Evolutionary conservation across 2,113 vertebrate species (phyloP).

Genomic region (Chrysochloris asiatica): DNA sequence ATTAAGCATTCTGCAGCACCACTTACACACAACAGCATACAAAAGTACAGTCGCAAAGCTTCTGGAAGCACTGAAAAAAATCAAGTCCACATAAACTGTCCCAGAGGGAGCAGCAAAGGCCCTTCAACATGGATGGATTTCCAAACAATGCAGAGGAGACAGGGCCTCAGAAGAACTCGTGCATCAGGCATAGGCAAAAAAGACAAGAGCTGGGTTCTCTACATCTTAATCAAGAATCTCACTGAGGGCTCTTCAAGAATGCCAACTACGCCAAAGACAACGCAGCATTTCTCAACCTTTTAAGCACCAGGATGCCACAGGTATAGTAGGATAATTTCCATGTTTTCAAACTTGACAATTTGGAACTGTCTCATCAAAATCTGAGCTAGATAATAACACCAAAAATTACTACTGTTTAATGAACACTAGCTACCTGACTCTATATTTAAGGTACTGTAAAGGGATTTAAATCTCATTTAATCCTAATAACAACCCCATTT

Average conservation of each 20-base stretch:
- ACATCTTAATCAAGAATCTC: background rate
- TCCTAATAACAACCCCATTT: background rate
- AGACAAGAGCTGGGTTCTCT: background rate
- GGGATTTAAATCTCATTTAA: background rate
- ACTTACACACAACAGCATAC: background rate
- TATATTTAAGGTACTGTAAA: background rate
- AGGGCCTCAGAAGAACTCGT: background rate
- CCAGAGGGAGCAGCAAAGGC: background rate
- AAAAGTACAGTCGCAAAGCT: constrained; percentile 52
- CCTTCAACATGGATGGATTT: background rate
- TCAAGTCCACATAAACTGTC: background rate
- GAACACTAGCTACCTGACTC: background rate
- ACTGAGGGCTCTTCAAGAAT: background rate
- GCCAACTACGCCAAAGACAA: background rate
- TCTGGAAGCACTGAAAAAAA: background rate
- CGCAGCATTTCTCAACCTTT: background rate
- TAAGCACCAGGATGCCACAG: background rate
- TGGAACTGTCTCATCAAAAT: background rate
- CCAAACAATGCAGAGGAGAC: rapidly evolving
- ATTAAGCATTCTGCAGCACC: constrained; percentile 77
- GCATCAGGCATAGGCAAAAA: background rate
- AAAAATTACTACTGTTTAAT: background rate
- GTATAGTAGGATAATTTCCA: background rate
- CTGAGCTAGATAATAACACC: background rate
- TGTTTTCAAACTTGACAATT: constrained; percentile 36